phyloP scores from a whole-genome alignment of 2,888 invertebrate genomes.

The Globia sparganii region DNA sequence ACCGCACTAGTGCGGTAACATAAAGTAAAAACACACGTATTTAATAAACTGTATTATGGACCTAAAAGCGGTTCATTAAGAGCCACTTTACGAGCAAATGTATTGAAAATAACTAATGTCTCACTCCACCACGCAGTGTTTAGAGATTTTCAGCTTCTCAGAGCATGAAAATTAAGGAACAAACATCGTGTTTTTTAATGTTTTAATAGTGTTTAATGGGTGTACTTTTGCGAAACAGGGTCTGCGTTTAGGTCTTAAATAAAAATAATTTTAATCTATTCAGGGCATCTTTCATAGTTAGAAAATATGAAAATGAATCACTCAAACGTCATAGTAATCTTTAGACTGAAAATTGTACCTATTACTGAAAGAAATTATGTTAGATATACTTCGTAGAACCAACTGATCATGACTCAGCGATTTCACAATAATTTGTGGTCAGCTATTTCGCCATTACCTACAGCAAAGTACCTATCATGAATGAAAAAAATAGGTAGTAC shows the following conservation, averaged over 20 bases:
- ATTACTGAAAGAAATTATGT: not conserved
- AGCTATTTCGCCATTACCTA: conserved; percentile 8
- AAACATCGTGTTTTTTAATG: not conserved
- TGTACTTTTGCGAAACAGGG: not conserved
- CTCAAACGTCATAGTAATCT: not conserved
- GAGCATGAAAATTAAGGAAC: not conserved
- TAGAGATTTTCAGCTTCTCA: not conserved
- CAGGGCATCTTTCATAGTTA: not conserved
- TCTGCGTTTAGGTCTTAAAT: not conserved
- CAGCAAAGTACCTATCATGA: not conserved
- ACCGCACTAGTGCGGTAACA: too few species aligned
- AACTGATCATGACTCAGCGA: conserved; percentile 27
- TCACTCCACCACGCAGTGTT: not conserved
- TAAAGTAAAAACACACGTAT: too few species aligned
- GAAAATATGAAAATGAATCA: conserved; percentile 27
- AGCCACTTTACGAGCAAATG: too few species aligned
- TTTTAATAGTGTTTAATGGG: not conserved
- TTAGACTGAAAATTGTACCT: conserved; percentile 1
- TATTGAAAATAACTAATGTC: too few species aligned
- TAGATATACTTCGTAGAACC: conserved; percentile 16
- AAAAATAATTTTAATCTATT: not conserved
- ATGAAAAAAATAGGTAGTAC: not conserved
- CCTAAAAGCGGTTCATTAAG: too few species aligned
- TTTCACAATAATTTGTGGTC: conserved; percentile 20
- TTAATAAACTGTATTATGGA: too few species aligned